Conservation (phyloP, 2,888 invertebrate species). For the Neoascia interrupta region DNA sequence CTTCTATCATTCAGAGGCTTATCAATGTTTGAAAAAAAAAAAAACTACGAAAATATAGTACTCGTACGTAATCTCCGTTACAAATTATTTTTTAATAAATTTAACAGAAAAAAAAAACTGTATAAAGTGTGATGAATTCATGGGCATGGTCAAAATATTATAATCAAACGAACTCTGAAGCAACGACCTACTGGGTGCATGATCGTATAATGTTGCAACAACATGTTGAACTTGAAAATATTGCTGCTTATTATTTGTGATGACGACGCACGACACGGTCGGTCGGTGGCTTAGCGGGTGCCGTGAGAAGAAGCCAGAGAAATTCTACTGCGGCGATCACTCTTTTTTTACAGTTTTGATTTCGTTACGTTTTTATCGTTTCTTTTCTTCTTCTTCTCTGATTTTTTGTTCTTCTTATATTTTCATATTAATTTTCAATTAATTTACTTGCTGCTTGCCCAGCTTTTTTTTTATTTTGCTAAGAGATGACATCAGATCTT, state of each 20-base stretch:
- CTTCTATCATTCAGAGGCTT: slow-evolving; percentile 15
- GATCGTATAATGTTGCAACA: slow-evolving; percentile 28
- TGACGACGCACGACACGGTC: neutral
- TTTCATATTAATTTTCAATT: slow-evolving; percentile 24
- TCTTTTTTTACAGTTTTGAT: slow-evolving; percentile 14
- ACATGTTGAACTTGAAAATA: slow-evolving; percentile 51
- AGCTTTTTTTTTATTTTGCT: slow-evolving; percentile 21
- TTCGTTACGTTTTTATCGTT: slow-evolving; percentile 3
- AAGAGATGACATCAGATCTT: slow-evolving; percentile 62
- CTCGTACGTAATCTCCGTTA: slow-evolving; percentile 6
- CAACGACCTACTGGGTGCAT: slow-evolving; percentile 7
- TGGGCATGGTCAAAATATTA: slow-evolving; percentile 38
- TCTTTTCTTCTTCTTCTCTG: neutral
- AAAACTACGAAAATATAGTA: neutral
- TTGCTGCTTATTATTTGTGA: slow-evolving; percentile 1
- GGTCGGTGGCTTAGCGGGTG: neutral
- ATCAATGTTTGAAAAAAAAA: slow-evolving; percentile 18
- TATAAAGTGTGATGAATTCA: slow-evolving; percentile 30
- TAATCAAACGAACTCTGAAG: neutral
- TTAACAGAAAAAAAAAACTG: slow-evolving; percentile 17
- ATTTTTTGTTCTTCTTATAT: slow-evolving; percentile 5
- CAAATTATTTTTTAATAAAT: slow-evolving; percentile 2
- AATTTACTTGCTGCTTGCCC: slow-evolving; percentile 1
- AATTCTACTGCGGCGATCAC: slow-evolving; percentile 36
- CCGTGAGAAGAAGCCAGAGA: slow-evolving; percentile 42